Evolutionary conservation across 2,888 invertebrate species (phyloP), one percentile per base, ranked within the genome.

Genomic region (Hemicrepidius hirtus): DNA sequence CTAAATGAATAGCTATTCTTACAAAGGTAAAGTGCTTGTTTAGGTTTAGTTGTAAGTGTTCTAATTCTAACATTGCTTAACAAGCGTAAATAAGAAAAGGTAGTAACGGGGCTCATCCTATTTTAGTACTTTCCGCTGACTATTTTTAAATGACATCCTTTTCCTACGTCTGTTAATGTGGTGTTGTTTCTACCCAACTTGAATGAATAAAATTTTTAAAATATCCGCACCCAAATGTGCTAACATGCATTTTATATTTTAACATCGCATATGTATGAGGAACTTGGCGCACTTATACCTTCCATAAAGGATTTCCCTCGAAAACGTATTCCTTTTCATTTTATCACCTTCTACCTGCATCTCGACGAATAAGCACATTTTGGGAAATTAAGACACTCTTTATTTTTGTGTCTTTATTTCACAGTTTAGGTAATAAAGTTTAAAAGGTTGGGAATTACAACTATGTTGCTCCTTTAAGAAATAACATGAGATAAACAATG

Each of bases 141-240:
- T 64, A 66, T 66, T 66, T 66, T 66, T 66, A 66, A 66, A 32
- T 66, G 66, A 57, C 66, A 66, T 44, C 66, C 44, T 66, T 66
- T 66, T 55, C 53, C 44, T 46, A 28, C 20, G 44, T 32, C 46
- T n/a, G 32, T 16, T 41, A 41, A 32, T 12, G 16, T 5, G 13
- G 18, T 20, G 35, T 57, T 37, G 40, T 35, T 35, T 37, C 20
- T 16, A 40, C 20, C 37, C 13, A 40, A 57, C 37, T 37, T 57
- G 12, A 40, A 57, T 37, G 57, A 40, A 28, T 37, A 40, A 13
- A 57, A 57, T 37, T 57, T 32, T 10, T 53, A 16, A 55, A 28
- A 55, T 32, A 16, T 35, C 9, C 57, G 24, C 46, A 18, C 18
- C 16, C 46, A 46, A 46, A 46, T 46, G 46, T 18, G 46, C 46